Evolutionary conservation across 2,888 invertebrate genomes (phyloP).

Genomic region (Galerucella calmariensis): DNA sequence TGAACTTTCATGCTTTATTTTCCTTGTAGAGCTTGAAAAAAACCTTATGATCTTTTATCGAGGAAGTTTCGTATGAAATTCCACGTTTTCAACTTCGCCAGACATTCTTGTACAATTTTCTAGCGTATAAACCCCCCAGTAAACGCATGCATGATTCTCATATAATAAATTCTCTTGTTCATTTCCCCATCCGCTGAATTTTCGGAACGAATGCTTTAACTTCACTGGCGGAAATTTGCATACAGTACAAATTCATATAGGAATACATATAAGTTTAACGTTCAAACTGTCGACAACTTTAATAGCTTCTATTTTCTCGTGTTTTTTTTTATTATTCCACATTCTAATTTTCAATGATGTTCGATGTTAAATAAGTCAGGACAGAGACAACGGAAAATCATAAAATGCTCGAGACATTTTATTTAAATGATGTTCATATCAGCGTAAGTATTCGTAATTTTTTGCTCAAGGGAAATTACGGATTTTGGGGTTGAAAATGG

Average conservation of each 20-base stretch:
- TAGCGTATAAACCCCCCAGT: conserved; percentile 49
- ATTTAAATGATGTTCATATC: too few relatives aligned
- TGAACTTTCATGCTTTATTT: too few relatives aligned
- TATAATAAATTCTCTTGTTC: conserved; percentile 57
- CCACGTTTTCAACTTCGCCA: conserved; percentile 8
- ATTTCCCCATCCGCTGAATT: conserved; percentile 54
- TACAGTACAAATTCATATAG: conserved; percentile 50
- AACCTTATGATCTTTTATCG: neutral
- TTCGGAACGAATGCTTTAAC: conserved; percentile 52
- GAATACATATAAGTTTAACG: conserved; percentile 56
- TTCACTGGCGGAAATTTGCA: conserved; percentile 59
- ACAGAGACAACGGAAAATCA: neutral
- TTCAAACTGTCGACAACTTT: conserved; percentile 55
- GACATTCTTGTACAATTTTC: conserved; percentile 46
- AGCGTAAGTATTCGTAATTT: too few relatives aligned
- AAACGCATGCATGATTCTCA: conserved; percentile 54
- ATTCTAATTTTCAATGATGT: conserved; percentile 1
- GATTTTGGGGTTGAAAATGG: too few relatives aligned
- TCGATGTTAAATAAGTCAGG: neutral
- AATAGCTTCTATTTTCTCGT: conserved; percentile 55
- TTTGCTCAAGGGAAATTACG: too few relatives aligned
- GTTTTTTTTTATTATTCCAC: conserved; percentile 36
- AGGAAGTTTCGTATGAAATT: conserved; percentile 14
- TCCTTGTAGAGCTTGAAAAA: neutral
- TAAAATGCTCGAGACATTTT: too few relatives aligned